Percentiles rank a stretch among this genome's conserved stretches.
Evolutionary conservation across 2,797 vertebrate species (phyloP).

Genomic region (Pantherophis vulpinus): DNA sequence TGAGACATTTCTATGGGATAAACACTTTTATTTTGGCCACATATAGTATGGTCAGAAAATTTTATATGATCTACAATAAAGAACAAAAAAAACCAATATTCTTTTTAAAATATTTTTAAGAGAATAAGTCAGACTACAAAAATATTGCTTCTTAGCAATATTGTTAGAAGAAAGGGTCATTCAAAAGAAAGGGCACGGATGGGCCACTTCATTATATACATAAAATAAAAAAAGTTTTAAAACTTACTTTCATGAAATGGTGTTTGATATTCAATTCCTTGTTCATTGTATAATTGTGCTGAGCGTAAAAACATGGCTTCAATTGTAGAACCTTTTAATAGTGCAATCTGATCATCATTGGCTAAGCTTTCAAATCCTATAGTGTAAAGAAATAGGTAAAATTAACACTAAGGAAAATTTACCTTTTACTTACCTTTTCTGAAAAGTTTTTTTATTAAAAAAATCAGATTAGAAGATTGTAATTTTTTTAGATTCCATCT

Average conservation of each 20-base stretch:
- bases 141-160: background rate
- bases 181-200: background rate
- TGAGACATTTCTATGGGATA: slow-evolving; percentile 63
- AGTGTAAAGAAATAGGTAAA: slow-evolving; percentile 27
- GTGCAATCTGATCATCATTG: slow-evolving; percentile 83
- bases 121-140: background rate
- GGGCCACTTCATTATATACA: background rate
- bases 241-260: slow-evolving; percentile 76
- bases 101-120: background rate
- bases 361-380: slow-evolving; percentile 90
- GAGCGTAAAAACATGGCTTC: slow-evolving; percentile 89
- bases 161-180: background rate
- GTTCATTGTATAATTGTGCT: slow-evolving; percentile 87
- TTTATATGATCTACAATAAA: slow-evolving; percentile 58
- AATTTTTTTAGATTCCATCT: background rate
- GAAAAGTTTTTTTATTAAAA: background rate
- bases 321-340: slow-evolving; percentile 83
- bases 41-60: slow-evolving; percentile 49
- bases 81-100: slow-evolving; percentile 20
- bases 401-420: background rate
- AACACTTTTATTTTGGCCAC: slow-evolving; percentile 57
- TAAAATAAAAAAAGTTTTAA: background rate
- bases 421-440: background rate
- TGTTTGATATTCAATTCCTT: slow-evolving; percentile 64
- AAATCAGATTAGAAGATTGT: background rate